Evolutionary conservation across 2,888 invertebrate genomes (phyloP), one percentile per base, ranked within the genome.

Genomic region (Seira ritae): DNA sequence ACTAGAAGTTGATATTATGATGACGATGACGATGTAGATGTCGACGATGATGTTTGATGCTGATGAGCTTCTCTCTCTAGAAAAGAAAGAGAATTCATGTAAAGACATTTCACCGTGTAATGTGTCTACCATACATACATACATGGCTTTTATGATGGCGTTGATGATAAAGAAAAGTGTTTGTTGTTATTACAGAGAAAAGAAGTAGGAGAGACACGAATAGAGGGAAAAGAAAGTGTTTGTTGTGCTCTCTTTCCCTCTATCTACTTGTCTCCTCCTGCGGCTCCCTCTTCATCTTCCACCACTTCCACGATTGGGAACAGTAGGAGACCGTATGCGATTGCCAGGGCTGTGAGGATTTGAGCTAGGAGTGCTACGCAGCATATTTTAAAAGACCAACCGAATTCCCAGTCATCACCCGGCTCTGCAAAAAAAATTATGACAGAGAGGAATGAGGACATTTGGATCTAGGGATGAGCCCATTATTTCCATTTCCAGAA

Each of bases 371-470:
- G 37, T 31, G 55, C 85, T n/a, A 73, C 68, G 17, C 83, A 22
- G 69, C 76, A 80, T 15, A 85, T 78, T 77, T 85, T 70, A 23
- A 82, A 81, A 4, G 87, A 87, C 87, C 87, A 87, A 17, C 87
- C 87, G 23, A 84, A 73, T 42, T 75, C 76, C 87, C 87, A 87
- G 69, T 87, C 85, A 71, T 60, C 46, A 10, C 62, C 69, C 4
- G 83, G 80, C 22, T 83, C 85, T 73, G 68, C 3, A 50, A 46
- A 19, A 46, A 20, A 69, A 22, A 24, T 69, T 69, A 60, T 66
- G 69, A 23, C 23, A 69, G 23, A 23, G 31, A 69, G 17, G 50
- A n/a, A 50, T 50, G 50, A n/a, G 6, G 50, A 15, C 50, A 50
- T 50, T 50, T n/a, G 12, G 50, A 3, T 50, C 50, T n/a, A 1